Evolutionary conservation across 2,113 vertebrate genomes (phyloP), one percentile per base, ranked within the genome.

Genomic region (Puntigrus tetrazona): DNA sequence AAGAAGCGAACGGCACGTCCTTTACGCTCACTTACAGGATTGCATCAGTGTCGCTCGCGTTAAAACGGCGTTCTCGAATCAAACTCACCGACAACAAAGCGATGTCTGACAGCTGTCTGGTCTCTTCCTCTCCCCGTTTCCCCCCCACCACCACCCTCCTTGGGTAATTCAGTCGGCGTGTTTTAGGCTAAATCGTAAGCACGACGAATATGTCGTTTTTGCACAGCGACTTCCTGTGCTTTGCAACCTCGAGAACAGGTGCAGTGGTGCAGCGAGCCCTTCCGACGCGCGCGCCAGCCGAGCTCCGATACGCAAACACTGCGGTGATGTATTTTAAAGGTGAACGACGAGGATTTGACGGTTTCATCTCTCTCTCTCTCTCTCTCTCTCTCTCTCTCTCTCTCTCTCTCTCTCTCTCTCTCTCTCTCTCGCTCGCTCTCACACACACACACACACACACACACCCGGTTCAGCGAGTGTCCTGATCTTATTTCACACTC

Each of bases 41-140:
- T 38, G 36, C 34, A 78, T 80, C 78, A 65, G 78, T 65, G 57
- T 80, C n/a, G 63, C 16, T 80, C 38, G 55, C 13, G 18, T 34
- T 11, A 38, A 78, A 57, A 59, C 22, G 5, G 31, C 50, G 74
- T 29, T 2, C 52, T 57, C 76, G 20, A 78, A 27, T 20, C 3
- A 18, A 41, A 78, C 76, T 61, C 76, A 78, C 76, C 76, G 36
- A 78, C 31, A 57, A 78, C 78, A 80, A 78, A 80, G 57, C 78
- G 78, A 80, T 65, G 78, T 43, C 25, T 80, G 38, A 65, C 57
- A 80, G 57, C 57, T 78, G 36, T n/a, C 43, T 76, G 36, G 47
- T 55, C 74, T 76, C 47, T 76, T 50, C 74, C 43, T 45, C 47
- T 27, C n/a, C 29, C n/a, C 29, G 1, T 7, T 34, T 61, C 27